Evolutionary conservation across 2,797 vertebrate species (phyloP), one percentile per base, ranked within the genome.

Genomic region (Gambusia yucatana): DNA sequence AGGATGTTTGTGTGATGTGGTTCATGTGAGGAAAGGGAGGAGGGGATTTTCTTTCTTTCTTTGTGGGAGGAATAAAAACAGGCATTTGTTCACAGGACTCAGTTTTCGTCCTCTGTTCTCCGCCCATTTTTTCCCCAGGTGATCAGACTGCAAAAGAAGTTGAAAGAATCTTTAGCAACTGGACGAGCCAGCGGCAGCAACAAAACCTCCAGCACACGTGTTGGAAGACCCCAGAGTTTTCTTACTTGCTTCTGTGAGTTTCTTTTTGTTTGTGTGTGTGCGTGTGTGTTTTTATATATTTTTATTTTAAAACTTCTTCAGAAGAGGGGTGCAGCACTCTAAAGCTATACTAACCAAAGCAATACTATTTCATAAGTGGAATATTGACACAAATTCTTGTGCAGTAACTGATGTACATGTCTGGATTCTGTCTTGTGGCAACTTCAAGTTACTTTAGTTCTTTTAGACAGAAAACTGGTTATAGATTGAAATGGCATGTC

Each of bases 21-120:
- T n/a, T 43, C 67, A 73, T 76, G 86, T 39, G 47, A 67, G 76
- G 72, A 85, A 65, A 55, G 88, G 50, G 83, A 84, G 86, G 46
- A 47, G 72, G 76, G 11, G 46, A 50, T 17, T 67, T 70, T 67
- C 11, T 7, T 69, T 78, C 46, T 30, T 20, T 77, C 39, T 84
- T 44, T 76, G 72, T 70, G 46, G 14, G 33, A 33, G 78, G 43
- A 39, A 72, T 44, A 80, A 77, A 67, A 76, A 50, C 9, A 73
- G 84, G 69, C 82, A 91, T 87, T 85, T 88, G 89, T 82, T 92
- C 78, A 82, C 73, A 79, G 82, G 79, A 89, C 50, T 90, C 81
- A 0, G 30, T 57, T 90, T 90, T 92, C 87, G 87, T 87, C 89
- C 88, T 73, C 87, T 87, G 83, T 82, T 78, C 79, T 50, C 83